These are phyloP conservation scores for Spodoptera litura DNA, from an alignment of 1,140 invertebrate species.

Conservation along the genomic window DNA sequence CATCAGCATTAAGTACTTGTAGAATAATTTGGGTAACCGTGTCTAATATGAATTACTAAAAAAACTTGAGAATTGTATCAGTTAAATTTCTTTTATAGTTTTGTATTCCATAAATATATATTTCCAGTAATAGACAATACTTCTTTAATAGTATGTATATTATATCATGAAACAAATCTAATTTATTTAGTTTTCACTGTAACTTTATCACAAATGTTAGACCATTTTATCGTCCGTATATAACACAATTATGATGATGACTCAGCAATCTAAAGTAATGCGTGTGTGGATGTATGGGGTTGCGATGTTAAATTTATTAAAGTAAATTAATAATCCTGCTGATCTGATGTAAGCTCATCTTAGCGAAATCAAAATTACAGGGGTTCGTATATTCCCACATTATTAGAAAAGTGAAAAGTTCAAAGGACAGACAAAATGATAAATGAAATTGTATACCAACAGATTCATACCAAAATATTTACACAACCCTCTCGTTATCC, in stretches of 20 bases:
- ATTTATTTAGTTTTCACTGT: too few species aligned
- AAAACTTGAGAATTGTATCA: too few species aligned
- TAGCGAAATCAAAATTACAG: background rate
- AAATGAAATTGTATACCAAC: background rate
- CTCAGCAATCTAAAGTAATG: slow-evolving; percentile 33
- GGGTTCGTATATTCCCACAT: background rate
- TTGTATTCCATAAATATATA: too few species aligned
- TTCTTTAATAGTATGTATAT: too few species aligned
- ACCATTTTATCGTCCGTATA: background rate
- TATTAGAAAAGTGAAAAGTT: background rate
- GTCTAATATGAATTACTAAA: too few species aligned
- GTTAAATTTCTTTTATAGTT: too few species aligned
- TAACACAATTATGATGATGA: slow-evolving; percentile 18
- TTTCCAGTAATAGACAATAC: too few species aligned
- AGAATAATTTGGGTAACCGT: too few species aligned
- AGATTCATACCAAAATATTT: slow-evolving; percentile 9
- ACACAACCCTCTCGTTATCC: slow-evolving; percentile 1
- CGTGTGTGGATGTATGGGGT: slow-evolving; percentile 32
- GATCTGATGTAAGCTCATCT: slow-evolving; percentile 15
- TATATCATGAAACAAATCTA: too few species aligned
- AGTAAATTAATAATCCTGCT: slow-evolving; percentile 20
- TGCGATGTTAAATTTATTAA: slow-evolving; percentile 39
- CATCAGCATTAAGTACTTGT: background rate
- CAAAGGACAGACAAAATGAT: slow-evolving; percentile 3
- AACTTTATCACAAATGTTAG: background rate